Base-by-base conservation (phyloP, 2,797 vertebrate genomes). In the Pelobates cultripes region DNA sequence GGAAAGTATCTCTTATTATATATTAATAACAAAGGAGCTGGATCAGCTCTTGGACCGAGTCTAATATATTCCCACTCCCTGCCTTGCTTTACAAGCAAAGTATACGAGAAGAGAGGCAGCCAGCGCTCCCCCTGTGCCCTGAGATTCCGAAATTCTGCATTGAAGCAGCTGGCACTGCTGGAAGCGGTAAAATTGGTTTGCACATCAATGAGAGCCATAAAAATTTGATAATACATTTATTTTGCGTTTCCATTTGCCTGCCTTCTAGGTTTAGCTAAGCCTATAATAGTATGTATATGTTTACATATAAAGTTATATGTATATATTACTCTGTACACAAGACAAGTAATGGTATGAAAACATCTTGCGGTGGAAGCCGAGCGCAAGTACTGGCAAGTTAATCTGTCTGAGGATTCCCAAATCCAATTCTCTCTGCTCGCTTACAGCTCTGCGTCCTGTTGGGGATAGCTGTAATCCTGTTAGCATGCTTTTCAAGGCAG, bases 401-500 rank as follows among this genome's bases (percentile, higher is more conserved):
- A 84, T 79, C 82, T 53, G 70, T 66, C 67, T n/a, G 17, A 51
- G 57, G 45, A 71, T 75, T 75, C 82, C 72, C 77, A 84, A 79
- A 84, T 84, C 82, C 82, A 76, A 84, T 84, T 84, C 80, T 82
- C 77, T 75, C 77, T 72, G 77, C 77, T 75, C 67, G 66, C 77
- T 84, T 75, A 67, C 66, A 71, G 82, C 77, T 75, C 67, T 53
- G 57, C 41, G 73, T 79, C 82, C 82, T 79, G 77, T 74, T 79
- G 82, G 82, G 82, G 82, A 84, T 84, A 79, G 60, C 72, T 55
- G 43, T 84, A 84, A 84, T 84, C 82, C 82, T 28, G 82, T 84
- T 84, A 84, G 63, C 17, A 42, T 71, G 63, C 47, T 70, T 64
- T 75, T 79, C 42, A 15, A 28, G 47, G 66, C 55, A 55, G 66